Base-by-base conservation (phyloP, 2,888 invertebrate genomes). In the Luperina nickerlii region DNA sequence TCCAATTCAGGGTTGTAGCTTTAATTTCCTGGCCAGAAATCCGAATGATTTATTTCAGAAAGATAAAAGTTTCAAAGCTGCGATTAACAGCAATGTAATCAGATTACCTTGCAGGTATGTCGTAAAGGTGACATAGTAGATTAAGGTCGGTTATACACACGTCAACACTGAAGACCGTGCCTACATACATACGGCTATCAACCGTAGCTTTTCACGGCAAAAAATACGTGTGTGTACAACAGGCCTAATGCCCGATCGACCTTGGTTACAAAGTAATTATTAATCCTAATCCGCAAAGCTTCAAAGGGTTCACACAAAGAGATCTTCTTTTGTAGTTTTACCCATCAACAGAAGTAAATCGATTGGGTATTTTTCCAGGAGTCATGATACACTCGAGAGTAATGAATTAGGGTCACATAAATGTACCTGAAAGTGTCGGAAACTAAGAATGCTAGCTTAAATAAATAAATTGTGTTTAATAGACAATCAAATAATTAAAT, bases 191-290 rank as follows among this genome's bases (percentile, higher is more conserved):
- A 60, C n/a, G 60, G 13, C 60, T n/a, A 13, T 60, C n/a, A 60
- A 13, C n/a, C 13, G n/a, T 4, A n/a, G 1, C 11, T 57, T 57
- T 57, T 57, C n/a, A 57, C 24, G 57, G 57, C 11, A 57, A 57
- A n/a, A 57, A 24, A 11, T n/a, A n/a, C 4, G n/a, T n/a, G n/a
- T n/a, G 57, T n/a, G 24, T n/a, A 57, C 4, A 57, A 57, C 11
- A 57, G 57, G 24, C 57, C 57, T 24, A n/a, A 73, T 18, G 42
- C 20, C 57, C 4, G 18, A 73, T 54, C 62, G 51, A 72, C n/a
- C 20, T 24, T 69, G 63, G 72, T 83, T 72, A 75, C 65, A 32
- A 24, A 79, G 38, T 62, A 81, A 81, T 81, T 63, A 81, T 81
- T 63, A 76, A 74, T 66, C 42, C 38, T 69, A 51, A 20, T 48